Evolutionary conservation across 2,888 invertebrate species (phyloP).

Genomic region (Notocelia uddmanniana): DNA sequence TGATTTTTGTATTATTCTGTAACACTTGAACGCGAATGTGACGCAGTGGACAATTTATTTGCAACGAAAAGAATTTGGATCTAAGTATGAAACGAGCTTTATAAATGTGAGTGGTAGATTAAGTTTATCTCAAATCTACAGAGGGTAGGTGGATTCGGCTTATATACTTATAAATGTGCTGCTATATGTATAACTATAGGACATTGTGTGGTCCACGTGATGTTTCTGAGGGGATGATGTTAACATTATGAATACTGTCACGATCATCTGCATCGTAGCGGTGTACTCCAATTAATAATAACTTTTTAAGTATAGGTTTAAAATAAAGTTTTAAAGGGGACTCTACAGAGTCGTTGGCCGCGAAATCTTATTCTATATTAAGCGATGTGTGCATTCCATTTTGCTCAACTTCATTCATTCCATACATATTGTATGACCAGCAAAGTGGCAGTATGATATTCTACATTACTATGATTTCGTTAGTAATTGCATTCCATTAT

Average conservation of each 20-base stretch:
- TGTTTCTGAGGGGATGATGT: conserved; percentile 5
- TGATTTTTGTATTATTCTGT: neutral
- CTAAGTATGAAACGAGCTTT: conserved; percentile 3
- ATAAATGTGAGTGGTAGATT: neutral
- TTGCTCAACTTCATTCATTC: conserved; percentile 24
- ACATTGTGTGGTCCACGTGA: neutral
- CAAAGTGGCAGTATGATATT: neutral
- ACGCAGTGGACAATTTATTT: neutral
- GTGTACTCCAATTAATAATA: conserved; percentile 3
- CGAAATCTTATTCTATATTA: conserved; percentile 20
- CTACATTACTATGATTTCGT: neutral
- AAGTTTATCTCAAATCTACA: neutral
- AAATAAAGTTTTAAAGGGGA: neutral
- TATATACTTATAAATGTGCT: conserved; percentile 1
- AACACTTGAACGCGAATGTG: too few species aligned
- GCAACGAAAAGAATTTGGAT: neutral
- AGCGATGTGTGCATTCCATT: conserved; percentile 1
- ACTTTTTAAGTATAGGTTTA: conserved; percentile 13
- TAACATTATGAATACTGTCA: neutral
- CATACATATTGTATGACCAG: conserved; percentile 7
- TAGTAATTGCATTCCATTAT: neutral
- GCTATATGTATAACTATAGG: conserved; percentile 9
- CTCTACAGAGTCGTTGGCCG: conserved; percentile 2
- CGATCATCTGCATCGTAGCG: neutral
- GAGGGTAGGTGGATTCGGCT: neutral